Base-by-base conservation (phyloP, 2,113 vertebrate genomes). In the Gobio gobio region DNA sequence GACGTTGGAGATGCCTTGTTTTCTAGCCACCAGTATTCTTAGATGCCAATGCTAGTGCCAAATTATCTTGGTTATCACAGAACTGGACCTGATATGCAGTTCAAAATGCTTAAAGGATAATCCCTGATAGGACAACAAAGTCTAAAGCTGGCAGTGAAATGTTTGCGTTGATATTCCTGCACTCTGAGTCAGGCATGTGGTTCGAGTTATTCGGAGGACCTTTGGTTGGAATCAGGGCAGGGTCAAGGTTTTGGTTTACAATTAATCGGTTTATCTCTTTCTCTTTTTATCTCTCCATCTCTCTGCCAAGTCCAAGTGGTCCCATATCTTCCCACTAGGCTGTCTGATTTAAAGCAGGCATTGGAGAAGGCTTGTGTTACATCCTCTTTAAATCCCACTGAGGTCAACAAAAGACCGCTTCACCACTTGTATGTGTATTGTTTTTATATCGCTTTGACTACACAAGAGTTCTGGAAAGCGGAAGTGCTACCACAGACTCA, bases 11-110 rank as follows among this genome's bases (percentile, higher is more conserved):
- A 61, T 83, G 90, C 89, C 89, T 88, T 87, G 87, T 88, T 84
- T 66, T 78, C 90, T 94, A 89, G 92, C 94, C 93, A 90, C 91
- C 87, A 91, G 83, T 90, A 89, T 92, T 93, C 93, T 93, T 93
- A 90, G 93, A 93, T 83, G 68, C 85, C 88, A 76, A 78, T 85
- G 84, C 70, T 90, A 78, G 76, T 77, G 85, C 51, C 77, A 58
- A 47, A 86, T 45, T 68, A 87, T 88, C 87, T 85, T 83, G 83
- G 64, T 91, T 90, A 93, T 91, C 93, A 86, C 56, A 75, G 75
- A 83, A 72, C 75, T 58, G 68, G 80, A 86, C 66, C 24, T 29
- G 49, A 61, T 29, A 59, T 16, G 4, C 20, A 58, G 49, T 36
- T 43, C 26, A 12, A 5, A 73, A 43, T 26, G 3, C 13, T n/a